phyloP scores from a whole-genome alignment of 1,140 invertebrate genomes.

The Drosophila albomicans region DNA sequence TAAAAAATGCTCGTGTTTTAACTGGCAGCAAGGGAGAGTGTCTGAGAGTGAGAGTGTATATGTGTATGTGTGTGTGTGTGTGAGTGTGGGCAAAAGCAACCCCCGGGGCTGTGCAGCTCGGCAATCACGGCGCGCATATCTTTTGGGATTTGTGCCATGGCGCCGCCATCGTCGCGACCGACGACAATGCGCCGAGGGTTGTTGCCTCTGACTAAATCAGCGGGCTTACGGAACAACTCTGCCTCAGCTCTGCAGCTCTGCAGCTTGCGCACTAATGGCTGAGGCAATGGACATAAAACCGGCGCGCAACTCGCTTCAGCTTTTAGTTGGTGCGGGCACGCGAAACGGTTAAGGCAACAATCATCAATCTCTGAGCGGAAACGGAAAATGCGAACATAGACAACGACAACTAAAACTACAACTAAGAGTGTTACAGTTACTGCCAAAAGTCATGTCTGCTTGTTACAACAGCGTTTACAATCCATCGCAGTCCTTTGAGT shows the following conservation, averaged over 20 bases:
- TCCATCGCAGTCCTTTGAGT: slow-evolving; percentile 85
- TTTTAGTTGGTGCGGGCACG: slow-evolving; percentile 84
- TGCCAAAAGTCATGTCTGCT: slow-evolving; percentile 69
- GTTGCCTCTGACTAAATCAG: slow-evolving; percentile 72
- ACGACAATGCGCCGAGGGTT: slow-evolving; percentile 83
- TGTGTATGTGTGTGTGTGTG: slow-evolving; percentile 37
- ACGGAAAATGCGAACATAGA: slow-evolving; percentile 27
- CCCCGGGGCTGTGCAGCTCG: slow-evolving; percentile 41
- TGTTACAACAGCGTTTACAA: slow-evolving; percentile 79
- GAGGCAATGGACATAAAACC: slow-evolving; percentile 73
- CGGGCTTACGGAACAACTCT: slow-evolving; percentile 62
- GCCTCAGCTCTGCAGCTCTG: background rate
- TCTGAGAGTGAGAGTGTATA: slow-evolving; percentile 17
- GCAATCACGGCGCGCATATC: slow-evolving; percentile 78
- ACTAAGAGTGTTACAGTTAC: background rate
- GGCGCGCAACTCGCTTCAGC: slow-evolving; percentile 63
- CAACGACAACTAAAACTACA: background rate
- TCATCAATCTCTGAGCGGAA: slow-evolving; percentile 32
- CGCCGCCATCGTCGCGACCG: slow-evolving; percentile 81
- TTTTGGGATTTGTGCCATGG: slow-evolving; percentile 83
- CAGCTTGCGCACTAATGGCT: slow-evolving; percentile 64
- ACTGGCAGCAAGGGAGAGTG: slow-evolving; percentile 51
- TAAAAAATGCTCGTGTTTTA: slow-evolving; percentile 75
- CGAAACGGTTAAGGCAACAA: slow-evolving; percentile 65
- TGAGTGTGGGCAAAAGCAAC: slow-evolving; percentile 60